A percentile compares a stretch with the other conserved stretches of the same genome.
These are phyloP conservation scores for Gasterosteus nipponicus DNA, from an alignment of 2,113 vertebrate genomes.

Conservation along the genomic window DNA sequence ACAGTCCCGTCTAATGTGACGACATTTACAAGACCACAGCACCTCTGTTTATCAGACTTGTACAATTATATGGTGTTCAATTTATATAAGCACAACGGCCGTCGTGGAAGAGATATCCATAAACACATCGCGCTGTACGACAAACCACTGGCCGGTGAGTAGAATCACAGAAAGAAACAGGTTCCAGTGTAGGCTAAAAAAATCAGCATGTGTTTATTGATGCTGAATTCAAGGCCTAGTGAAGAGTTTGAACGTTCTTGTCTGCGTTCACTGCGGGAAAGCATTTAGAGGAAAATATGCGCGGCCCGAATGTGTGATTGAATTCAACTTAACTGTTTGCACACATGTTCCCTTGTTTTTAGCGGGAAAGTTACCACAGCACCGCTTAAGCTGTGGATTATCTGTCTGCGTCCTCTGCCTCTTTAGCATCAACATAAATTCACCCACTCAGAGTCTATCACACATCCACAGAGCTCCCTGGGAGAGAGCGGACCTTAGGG, in stretches of 20 bases:
- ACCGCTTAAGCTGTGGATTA: constrained; percentile 77
- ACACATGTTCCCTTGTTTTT: constrained; percentile 77
- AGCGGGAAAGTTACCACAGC: constrained; percentile 67
- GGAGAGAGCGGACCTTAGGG: constrained; percentile 77
- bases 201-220: constrained; percentile 14
- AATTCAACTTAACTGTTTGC: constrained; percentile 77
- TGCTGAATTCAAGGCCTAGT: constrained; percentile 14
- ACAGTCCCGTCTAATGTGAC: constrained; percentile 70
- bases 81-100: constrained; percentile 55
- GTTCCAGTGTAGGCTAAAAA: constrained; percentile 24
- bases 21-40: constrained; percentile 63
- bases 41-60: constrained; percentile 68
- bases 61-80: constrained; percentile 71
- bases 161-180: constrained; percentile 24
- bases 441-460: constrained; percentile 81
- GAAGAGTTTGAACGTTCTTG: constrained; percentile 50
- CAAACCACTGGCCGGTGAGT: constrained; percentile 22
- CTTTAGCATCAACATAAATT: constrained; percentile 74
- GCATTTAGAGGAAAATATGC: constrained; percentile 52
- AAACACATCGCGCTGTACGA: constrained; percentile 22
- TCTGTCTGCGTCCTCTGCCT: constrained; percentile 79
- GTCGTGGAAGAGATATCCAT: constrained; percentile 51
- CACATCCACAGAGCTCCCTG: constrained; percentile 78
- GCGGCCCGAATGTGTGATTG: constrained; percentile 51
- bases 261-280: constrained; percentile 41